Evolutionary conservation across 2,113 vertebrate species (phyloP).

Genomic region (Cranoglanis bouderius): DNA sequence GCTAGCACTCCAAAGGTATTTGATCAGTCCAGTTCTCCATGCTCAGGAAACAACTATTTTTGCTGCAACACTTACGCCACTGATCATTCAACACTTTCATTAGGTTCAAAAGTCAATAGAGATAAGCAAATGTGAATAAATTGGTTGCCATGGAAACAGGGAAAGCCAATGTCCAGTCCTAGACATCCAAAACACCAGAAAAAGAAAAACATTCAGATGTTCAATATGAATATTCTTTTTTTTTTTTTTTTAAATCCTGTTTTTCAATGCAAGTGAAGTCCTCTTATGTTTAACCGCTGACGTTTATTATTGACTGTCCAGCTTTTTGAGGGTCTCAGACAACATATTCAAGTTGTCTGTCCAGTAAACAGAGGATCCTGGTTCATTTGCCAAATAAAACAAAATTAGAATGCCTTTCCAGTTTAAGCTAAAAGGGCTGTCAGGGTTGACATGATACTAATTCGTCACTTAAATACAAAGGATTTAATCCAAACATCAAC

Average conservation of each 20-base stretch:
- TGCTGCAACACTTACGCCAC: not conserved
- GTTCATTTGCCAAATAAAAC: not conserved
- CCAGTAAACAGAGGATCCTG: not conserved
- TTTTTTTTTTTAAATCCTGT: not conserved
- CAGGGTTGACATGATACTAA: not conserved
- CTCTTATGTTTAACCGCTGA: too few relatives aligned
- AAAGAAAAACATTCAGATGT: not conserved
- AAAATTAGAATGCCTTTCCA: not conserved
- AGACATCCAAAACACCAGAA: not conserved
- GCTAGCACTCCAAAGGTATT: conserved; percentile 24
- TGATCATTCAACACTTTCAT: conserved; percentile 3
- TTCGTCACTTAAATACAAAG: not conserved
- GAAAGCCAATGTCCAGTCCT: not conserved
- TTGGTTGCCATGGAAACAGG: not conserved
- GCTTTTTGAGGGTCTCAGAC: too few relatives aligned
- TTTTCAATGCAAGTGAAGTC: not conserved
- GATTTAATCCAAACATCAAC: not conserved
- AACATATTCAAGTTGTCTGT: not conserved
- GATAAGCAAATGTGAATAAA: conserved; percentile 1
- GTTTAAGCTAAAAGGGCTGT: not conserved
- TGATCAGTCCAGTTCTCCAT: conserved; percentile 8
- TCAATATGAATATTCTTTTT: not conserved
- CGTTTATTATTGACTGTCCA: not conserved
- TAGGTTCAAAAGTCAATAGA: not conserved
- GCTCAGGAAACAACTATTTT: not conserved